Base-by-base conservation (phyloP, 2,888 invertebrate genomes). In the Campaea margaritaria region DNA sequence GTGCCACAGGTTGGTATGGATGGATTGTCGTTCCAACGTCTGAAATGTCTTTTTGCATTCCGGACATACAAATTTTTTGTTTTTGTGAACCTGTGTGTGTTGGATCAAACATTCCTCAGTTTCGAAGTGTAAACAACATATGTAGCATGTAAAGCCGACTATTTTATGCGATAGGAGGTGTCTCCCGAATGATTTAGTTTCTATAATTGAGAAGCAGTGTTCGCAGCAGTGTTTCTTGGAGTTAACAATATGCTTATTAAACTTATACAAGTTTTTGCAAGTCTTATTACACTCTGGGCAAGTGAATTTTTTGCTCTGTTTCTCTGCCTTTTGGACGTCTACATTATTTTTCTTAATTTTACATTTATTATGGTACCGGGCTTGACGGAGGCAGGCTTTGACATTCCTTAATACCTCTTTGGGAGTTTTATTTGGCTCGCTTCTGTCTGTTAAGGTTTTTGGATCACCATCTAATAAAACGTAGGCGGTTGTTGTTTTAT, bases 161-260 rank as follows among this genome's bases (percentile, higher is more conserved):
- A 73, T 36, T 0, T 69, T 55, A 28, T 85, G 86, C 0, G 11
- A 46, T 0, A 48, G 44, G 0, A 74, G 61, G 51, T 81, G 83
- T 0, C 63, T 16, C 11, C 69, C 63, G 41, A 72, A 74, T 0
- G 58, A 36, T 2, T 72, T 57, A 0, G 74, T 11, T 2, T 76
- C 55, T 0, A 83, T 2, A 0, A 85, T 64, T 14, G 63, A 8
- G 10, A 58, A 58, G 52, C 86, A 87, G 7, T 73, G 21, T 0
- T 51, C 31, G 54, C 86, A 87, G 41, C 76, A 69, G n/a, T 72
- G 74, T 42, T 73, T 76, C 1, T 64, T 70, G 0, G 75, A 57
- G 42, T 76, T 67, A 8, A 63, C 65, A 7, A 86, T 63, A 38
- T 86, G 86, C 2, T 50, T 58, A 48, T 82, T 85, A 10, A 80